Conservation (phyloP, 2,888 invertebrate genomes). For the Heteromyza rotundicornis region DNA sequence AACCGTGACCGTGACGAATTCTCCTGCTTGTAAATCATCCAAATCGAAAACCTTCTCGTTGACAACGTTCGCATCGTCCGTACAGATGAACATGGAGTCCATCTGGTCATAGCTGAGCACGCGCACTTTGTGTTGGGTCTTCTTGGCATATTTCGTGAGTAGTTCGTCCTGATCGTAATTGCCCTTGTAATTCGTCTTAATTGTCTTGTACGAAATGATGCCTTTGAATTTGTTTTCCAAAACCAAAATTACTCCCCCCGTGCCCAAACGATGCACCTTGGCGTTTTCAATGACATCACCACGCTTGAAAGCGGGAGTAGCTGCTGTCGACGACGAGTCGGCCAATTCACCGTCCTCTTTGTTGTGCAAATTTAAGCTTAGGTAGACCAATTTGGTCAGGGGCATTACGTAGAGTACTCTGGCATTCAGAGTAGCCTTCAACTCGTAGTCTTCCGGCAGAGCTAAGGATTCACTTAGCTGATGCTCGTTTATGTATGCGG, state of each 20-base stretch:
- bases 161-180: slow-evolving; percentile 61
- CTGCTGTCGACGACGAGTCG: neutral
- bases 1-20: slow-evolving; percentile 66
- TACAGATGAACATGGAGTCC: slow-evolving; percentile 72
- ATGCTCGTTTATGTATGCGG: slow-evolving; percentile 61
- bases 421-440: slow-evolving; percentile 65
- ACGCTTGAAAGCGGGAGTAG: slow-evolving; percentile 50
- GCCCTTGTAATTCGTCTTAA: slow-evolving; percentile 51
- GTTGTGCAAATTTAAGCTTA: slow-evolving; percentile 63
- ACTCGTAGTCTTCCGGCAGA: slow-evolving; percentile 59
- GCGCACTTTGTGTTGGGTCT: slow-evolving; percentile 65
- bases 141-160: slow-evolving; percentile 56
- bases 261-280: slow-evolving; percentile 63
- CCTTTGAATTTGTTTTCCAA: slow-evolving; percentile 54
- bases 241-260: slow-evolving; percentile 60
- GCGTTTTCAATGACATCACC: slow-evolving; percentile 70
- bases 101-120: slow-evolving; percentile 72
- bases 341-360: neutral
- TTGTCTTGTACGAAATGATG: slow-evolving; percentile 52
- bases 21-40: slow-evolving; percentile 65
- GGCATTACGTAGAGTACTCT: slow-evolving; percentile 74
- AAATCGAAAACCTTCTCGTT: slow-evolving; percentile 67
- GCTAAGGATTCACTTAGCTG: slow-evolving; percentile 53
- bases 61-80: slow-evolving; percentile 68
- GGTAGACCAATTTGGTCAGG: slow-evolving; percentile 71